Evolutionary conservation across 2,113 vertebrate species (phyloP), one percentile per base, ranked within the genome.

Genomic region (Chauna torquata): DNA sequence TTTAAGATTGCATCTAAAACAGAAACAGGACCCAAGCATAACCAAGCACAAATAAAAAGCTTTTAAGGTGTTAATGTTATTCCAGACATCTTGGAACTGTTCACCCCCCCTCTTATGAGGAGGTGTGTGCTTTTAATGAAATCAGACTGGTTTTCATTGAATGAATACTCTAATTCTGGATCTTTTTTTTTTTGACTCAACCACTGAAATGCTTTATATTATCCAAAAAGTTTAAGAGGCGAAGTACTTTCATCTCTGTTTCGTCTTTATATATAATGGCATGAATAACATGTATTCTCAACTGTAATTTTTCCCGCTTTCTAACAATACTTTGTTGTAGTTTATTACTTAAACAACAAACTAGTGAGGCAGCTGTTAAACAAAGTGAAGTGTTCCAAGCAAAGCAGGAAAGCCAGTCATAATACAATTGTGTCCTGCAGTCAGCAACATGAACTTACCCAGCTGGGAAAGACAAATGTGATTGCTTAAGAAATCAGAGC

Each of bases 31-130:
- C 76, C 42, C 74, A 86, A 89, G 72, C 22, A 16, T 74, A 76
- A 75, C 36, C 69, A 75, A 65, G 57, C 76, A 76, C 42, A 96
- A 93, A 92, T 66, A 87, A 42, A 84, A 94, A 69, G 52, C 77
- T 93, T 94, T 93, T 91, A 89, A 93, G 75, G 44, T 94, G 52
- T 79, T 92, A 61, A n/a, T 91, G 57, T 61, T 72, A 38, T 91
- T 84, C 52, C 81, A 94, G 83, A 82, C 66, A 30, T 65, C 74
- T 64, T 92, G 81, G 74, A 85, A 80, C n/a, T 54, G 57, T 74
- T 89, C n/a, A 77, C 38, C 27, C 16, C 23, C 34, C 22, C 40
- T n/a, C 15, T 79, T 75, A 54, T 2, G 25, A 87, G 66, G 70
- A 94, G 4, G 2, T 82, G 24, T 38, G 12, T 77, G 65, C 49